Base-by-base conservation (phyloP, 2,888 invertebrate genomes). In the Hirtodrosophila duncani region DNA sequence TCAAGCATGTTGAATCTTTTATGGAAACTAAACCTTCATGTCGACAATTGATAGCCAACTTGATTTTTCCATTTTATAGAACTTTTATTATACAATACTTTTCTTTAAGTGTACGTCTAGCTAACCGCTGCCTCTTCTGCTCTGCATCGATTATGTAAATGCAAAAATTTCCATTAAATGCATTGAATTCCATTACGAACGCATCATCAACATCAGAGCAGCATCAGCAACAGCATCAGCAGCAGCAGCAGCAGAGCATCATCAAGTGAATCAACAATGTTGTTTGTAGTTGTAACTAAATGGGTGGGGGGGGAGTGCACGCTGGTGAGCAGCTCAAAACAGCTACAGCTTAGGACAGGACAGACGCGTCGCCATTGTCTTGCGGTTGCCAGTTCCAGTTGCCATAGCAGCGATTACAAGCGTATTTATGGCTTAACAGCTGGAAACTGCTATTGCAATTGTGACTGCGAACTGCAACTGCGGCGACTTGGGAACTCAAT, bases 161-260 rank as follows among this genome's bases (percentile, higher is more conserved):
- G 71, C 44, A 63, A 77, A 77, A 80, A 49, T 70, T 72, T 72
- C 81, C 82, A 82, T 82, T 81, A 81, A 81, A 79, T 77, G 80
- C 82, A 81, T 78, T 78, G 81, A 81, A 75, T 80, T 72, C 69
- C 71, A 70, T 77, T 69, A 63, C 62, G 62, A 61, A 61, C 48
- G 46, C 61, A 51, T 65, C 63, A 56, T 27, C 55, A 61, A 30
- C 43, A 39, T 42, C 49, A 50, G 30, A 30, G 5, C 36, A 34
- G 20, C 33, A 14, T 18, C 1, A 2, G 24, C 2, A 6, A 18
- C 8, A 9, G 39, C 7, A 18, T 26, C 33, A 20, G 9, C 18
- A 30, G 21, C 3, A 26, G 7, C 21, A 33, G 34, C 2, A 6
- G 18, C 9, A 31, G 26, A 11, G 50, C 30, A 27, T 20, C 16